Percentiles rank a stretch among this genome's conserved stretches.
Conservation (phyloP, 2,797 vertebrate species). For the Clarias fuscus region DNA sequence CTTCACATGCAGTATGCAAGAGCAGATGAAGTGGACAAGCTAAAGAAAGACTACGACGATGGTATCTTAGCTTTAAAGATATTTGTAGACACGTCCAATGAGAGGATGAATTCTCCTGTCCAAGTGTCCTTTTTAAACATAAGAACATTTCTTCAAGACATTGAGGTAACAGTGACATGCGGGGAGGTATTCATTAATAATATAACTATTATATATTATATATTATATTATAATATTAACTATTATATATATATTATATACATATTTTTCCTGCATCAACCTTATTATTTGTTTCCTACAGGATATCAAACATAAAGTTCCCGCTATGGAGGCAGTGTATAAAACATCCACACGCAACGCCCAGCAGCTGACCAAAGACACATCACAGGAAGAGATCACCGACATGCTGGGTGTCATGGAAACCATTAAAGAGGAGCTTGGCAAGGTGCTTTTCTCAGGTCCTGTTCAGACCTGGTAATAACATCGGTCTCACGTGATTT, state of each 20-base stretch:
- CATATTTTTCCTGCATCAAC: background rate
- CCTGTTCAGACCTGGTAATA: conserved; percentile 4
- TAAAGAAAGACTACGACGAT: conserved; percentile 88
- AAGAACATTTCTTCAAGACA: conserved; percentile 87
- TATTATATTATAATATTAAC: too few species aligned
- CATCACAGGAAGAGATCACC: conserved; percentile 83
- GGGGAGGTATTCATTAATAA: background rate
- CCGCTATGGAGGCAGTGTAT: conserved; percentile 89
- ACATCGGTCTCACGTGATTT: background rate
- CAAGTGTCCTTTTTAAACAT: conserved; percentile 92
- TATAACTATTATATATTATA: too few species aligned
- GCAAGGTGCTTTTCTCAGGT: conserved; percentile 75
- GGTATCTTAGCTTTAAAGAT: conserved; percentile 80
- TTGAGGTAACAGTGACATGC: conserved; percentile 78
- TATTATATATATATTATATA: too few species aligned
- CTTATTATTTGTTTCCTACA: conserved; percentile 55
- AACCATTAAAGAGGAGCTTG: conserved; percentile 87
- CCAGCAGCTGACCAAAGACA: conserved; percentile 91
- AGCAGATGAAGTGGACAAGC: conserved; percentile 90
- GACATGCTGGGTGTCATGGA: conserved; percentile 84
- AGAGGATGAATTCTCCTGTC: conserved; percentile 82
- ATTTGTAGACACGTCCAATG: conserved; percentile 84
- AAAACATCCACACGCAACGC: conserved; percentile 85
- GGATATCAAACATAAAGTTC: conserved; percentile 90
- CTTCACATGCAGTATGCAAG: conserved; percentile 82